Conservation (phyloP, 2,797 vertebrate species). For the Mormyrops attenuatus region DNA sequence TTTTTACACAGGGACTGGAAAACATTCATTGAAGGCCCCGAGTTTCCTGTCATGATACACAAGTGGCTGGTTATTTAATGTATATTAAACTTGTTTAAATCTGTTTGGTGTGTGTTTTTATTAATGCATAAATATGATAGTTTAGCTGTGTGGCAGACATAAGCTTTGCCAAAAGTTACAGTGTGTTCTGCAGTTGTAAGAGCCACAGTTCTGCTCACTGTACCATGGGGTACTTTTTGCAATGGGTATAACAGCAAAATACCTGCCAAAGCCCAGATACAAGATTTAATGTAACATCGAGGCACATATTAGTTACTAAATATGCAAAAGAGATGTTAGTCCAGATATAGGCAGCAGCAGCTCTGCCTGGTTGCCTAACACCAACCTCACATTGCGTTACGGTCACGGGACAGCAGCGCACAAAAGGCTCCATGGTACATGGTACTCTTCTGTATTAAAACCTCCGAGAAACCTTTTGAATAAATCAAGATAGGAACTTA, state of each 20-base stretch:
- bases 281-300: background rate
- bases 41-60: background rate
- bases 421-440: background rate
- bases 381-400: background rate
- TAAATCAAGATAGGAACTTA: background rate
- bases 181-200: background rate
- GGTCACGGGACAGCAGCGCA: background rate
- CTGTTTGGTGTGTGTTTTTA: background rate
- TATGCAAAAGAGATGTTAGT: background rate
- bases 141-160: background rate
- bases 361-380: background rate
- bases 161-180: background rate
- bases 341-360: background rate
- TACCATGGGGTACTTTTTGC: background rate
- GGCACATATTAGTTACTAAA: background rate
- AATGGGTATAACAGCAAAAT: background rate
- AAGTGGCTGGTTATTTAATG: constrained; percentile 38
- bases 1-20: constrained; percentile 74
- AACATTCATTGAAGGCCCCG: constrained; percentile 70
- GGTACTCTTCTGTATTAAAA: background rate
- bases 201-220: background rate
- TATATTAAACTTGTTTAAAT: constrained; percentile 38
- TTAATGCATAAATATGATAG: background rate
- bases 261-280: background rate
- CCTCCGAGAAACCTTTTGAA: background rate